Evolutionary conservation across 2,113 vertebrate species (phyloP), one percentile per base, ranked within the genome.

Genomic region (Lepidothrix coronata): DNA sequence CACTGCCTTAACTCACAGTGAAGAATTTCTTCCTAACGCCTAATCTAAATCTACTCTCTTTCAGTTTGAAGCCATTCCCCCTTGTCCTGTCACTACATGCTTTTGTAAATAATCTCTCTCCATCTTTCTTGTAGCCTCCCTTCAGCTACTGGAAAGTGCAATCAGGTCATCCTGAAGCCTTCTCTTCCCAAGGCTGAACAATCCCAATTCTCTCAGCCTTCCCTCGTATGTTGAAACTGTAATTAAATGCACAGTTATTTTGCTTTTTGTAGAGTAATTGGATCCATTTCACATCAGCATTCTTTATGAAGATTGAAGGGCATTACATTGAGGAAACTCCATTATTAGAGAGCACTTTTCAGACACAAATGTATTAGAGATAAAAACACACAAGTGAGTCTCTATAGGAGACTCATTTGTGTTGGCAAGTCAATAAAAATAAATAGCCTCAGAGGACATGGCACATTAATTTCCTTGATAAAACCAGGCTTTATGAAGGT

Each of bases 281-380:
- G 33, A 91, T 70, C 5, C 1, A 30, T 44, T 85, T 85, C 54
- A 66, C 24, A 74, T 23, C 7, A 73, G 18, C 15, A 57, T 5
- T 35, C 28, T 77, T 87, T n/a, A 70, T 21, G 24, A 88, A 72
- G 27, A 48, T 5, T 33, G 17, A 35, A 52, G 17, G 20, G 18
- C 1, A 1, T 35, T 48, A 54, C 0, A 1, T 3, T 28, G 27
- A 61, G 20, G 16, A 65, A 93, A 65, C 4, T 31, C 24, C 18
- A 13, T 14, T 84, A 63, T 30, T 28, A 65, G 7, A 70, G 6
- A 55, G 3, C 8, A 43, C 1, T 35, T 52, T 61, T 1, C 21
- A 82, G 41, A 62, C 18, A 70, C 3, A n/a, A 59, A 73, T 27
- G 1, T 22, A 31, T 33, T 27, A 62, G 14, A 68, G 19, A 22